Conservation (phyloP, 2,888 invertebrate species). For the Pegoplata infirma region DNA sequence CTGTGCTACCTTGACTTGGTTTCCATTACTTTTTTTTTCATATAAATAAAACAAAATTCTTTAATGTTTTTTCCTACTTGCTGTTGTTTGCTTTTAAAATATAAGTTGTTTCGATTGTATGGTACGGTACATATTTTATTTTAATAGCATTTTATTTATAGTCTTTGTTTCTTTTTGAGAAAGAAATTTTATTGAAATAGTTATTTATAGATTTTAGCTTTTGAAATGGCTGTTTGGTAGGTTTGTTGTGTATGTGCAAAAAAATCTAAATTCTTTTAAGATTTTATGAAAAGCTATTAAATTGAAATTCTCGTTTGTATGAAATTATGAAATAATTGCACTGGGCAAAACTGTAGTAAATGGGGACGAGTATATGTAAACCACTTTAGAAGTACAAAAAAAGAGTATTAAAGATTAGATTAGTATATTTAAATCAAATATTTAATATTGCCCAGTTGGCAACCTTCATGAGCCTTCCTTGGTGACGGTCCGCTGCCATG, state of each 20-base stretch:
- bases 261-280: neutral
- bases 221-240: neutral
- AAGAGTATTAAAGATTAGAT: too few species aligned
- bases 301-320: neutral
- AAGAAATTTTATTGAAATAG: neutral
- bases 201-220: conserved; percentile 7
- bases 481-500: too few species aligned
- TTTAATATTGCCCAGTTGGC: too few species aligned
- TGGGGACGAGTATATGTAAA: too few species aligned
- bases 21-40: neutral
- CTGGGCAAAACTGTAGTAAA: too few species aligned
- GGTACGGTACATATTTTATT: neutral
- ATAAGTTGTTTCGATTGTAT: neutral
- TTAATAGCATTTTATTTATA: conserved; percentile 17
- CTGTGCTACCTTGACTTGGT: conserved; percentile 37
- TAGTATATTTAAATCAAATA: too few species aligned
- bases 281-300: neutral
- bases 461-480: too few species aligned
- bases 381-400: too few species aligned
- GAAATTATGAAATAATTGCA: neutral
- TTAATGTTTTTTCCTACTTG: neutral
- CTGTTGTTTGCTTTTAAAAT: neutral
- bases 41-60: conserved; percentile 14
- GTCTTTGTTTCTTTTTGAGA: conserved; percentile 2
- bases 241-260: neutral